Percentiles rank a stretch among this genome's conserved stretches.
phyloP scores from a whole-genome alignment of 2,113 vertebrate genomes.

The Anolis sagrei region DNA sequence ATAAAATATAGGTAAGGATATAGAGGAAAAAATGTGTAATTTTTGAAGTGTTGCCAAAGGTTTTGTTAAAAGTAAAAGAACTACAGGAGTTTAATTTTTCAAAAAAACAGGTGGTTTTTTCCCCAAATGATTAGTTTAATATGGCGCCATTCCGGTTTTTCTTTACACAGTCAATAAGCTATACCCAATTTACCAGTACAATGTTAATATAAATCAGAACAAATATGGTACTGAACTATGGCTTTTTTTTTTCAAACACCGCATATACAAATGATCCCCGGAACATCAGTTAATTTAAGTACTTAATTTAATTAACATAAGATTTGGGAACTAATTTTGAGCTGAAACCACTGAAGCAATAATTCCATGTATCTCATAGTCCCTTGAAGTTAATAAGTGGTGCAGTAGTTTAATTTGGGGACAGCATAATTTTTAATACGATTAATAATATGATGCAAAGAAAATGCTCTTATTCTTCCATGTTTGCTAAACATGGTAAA shows the following conservation, averaged over 20 bases:
- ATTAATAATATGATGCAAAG: background rate
- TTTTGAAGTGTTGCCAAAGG: background rate
- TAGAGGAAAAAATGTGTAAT: background rate
- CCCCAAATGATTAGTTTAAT: background rate
- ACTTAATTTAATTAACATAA: constrained; percentile 38
- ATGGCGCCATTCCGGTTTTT: background rate
- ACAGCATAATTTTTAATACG: constrained; percentile 29
- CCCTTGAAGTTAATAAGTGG: constrained; percentile 6
- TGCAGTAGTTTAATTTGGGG: constrained; percentile 17
- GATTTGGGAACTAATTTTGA: constrained; percentile 12
- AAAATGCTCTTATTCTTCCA: constrained; percentile 20
- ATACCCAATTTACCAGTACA: background rate
- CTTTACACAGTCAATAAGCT: background rate
- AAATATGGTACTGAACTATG: background rate
- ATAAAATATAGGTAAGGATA: background rate
- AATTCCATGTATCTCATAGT: constrained; percentile 15
- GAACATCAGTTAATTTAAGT: constrained; percentile 39
- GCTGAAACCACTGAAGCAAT: constrained; percentile 2
- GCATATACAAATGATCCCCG: background rate
- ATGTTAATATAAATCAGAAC: background rate
- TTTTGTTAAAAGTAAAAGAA: background rate
- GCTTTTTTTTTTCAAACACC: constrained; percentile 3
- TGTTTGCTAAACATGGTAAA: constrained; percentile 23
- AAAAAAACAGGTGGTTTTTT: background rate
- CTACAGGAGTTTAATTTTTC: background rate